Evolutionary conservation across 2,113 vertebrate genomes (phyloP).

Genomic region (Megaptera novaeangliae): DNA sequence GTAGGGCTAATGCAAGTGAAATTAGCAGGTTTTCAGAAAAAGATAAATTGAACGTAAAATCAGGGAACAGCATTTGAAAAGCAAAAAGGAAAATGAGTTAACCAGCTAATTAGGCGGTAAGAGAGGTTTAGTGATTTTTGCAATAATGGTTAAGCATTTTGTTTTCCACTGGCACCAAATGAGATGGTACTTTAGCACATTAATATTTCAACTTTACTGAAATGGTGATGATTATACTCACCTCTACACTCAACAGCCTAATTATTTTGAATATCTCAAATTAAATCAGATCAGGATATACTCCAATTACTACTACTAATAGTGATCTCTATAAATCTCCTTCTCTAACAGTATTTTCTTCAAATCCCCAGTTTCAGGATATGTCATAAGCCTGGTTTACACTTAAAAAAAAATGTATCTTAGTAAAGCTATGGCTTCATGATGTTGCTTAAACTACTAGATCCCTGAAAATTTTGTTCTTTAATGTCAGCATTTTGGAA

Average conservation of each 20-base stretch:
- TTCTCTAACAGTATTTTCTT: background rate
- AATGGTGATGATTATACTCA: constrained; percentile 24
- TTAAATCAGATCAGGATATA: background rate
- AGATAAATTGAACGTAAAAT: constrained; percentile 60
- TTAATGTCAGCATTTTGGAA: background rate
- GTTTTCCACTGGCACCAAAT: constrained; percentile 16
- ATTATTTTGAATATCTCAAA: constrained; percentile 33
- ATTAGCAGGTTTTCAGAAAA: constrained; percentile 66
- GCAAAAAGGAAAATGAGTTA: constrained; percentile 16
- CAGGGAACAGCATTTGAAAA: constrained; percentile 12
- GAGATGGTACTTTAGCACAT: background rate
- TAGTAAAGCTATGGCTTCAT: constrained; percentile 18
- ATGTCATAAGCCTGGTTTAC: background rate
- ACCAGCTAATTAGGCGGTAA: constrained; percentile 1
- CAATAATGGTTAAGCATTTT: background rate
- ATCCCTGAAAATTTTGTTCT: background rate
- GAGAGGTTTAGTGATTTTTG: background rate
- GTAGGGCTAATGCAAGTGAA: constrained; percentile 50
- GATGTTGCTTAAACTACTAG: background rate
- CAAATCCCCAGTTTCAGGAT: background rate
- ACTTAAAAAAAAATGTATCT: background rate
- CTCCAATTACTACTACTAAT: background rate
- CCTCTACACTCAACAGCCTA: constrained; percentile 61
- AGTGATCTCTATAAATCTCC: background rate
- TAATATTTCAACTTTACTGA: constrained; percentile 59